These are phyloP conservation scores for Solenopsis fugax DNA, from an alignment of 1,140 invertebrate species.

Conservation along the genomic window DNA sequence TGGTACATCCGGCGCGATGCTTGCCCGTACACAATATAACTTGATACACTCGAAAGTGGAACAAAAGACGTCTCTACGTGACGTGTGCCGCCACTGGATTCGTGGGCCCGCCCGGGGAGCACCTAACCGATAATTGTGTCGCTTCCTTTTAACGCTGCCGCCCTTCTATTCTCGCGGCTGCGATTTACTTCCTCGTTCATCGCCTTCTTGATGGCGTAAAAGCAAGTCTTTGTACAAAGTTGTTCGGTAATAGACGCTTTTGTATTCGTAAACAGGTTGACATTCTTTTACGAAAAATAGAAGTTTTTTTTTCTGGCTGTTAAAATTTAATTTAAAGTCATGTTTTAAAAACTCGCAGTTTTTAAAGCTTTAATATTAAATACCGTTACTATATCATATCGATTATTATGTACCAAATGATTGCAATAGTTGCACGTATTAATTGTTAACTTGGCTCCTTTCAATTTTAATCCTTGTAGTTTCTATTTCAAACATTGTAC, in stretches of 20 bases:
- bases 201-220: background rate
- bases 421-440: background rate
- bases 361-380: background rate
- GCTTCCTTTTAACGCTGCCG: constrained; percentile 28
- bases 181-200: background rate
- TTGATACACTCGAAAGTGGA: constrained; percentile 81
- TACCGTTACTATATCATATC: background rate
- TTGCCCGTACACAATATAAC: constrained; percentile 78
- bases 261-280: background rate
- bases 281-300: background rate
- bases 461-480: background rate
- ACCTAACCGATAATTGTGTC: constrained; percentile 33
- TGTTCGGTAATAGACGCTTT: constrained; percentile 2
- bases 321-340: background rate
- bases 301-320: background rate
- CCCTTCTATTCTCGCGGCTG: background rate
- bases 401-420: background rate
- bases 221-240: background rate
- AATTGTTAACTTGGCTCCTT: background rate
- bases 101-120: constrained; percentile 15
- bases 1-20: constrained; percentile 84
- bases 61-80: constrained; percentile 77
- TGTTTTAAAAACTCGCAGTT: background rate
- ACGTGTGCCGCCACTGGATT: constrained; percentile 41
- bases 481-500: background rate